Evolutionary conservation across 30 jellyfish, hydroid and myxozoan species (phyloP).

Genomic region (Aurelia aurita complex sp. Pacific): DNA sequence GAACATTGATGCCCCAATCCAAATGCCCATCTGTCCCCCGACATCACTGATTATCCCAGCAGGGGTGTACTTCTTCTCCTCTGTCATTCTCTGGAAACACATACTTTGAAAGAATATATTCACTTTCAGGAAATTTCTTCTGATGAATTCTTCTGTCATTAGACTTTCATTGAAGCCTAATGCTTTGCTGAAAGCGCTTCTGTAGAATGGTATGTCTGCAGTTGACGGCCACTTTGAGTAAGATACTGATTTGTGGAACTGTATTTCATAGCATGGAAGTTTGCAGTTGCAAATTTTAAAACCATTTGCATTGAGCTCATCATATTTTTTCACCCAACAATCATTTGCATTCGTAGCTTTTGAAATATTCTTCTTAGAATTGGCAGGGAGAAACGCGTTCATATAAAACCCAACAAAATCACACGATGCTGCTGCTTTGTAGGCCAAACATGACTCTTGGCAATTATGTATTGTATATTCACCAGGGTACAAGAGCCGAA

Average conservation of each 20-base stretch:
- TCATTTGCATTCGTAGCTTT: neutral
- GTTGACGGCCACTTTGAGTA: slow-evolving; percentile 71
- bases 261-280: slow-evolving; percentile 49
- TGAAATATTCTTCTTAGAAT: neutral
- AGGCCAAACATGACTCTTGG: slow-evolving; percentile 44
- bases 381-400: slow-evolving; percentile 26
- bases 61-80: slow-evolving; percentile 14
- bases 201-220: slow-evolving; percentile 26
- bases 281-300: slow-evolving; percentile 40
- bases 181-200: slow-evolving; percentile 27
- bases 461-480: slow-evolving; percentile 35
- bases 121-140: slow-evolving; percentile 39
- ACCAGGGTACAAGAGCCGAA: slow-evolving; percentile 32
- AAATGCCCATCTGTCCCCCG: slow-evolving; percentile 75
- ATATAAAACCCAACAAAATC: neutral
- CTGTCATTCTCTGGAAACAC: slow-evolving; percentile 24
- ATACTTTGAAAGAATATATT: slow-evolving; percentile 17
- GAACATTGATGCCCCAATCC: slow-evolving; percentile 73
- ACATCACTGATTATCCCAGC: slow-evolving; percentile 31
- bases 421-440: slow-evolving; percentile 12
- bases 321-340: slow-evolving; percentile 7
- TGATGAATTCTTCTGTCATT: slow-evolving; percentile 43
- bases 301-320: neutral
- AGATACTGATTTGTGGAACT: slow-evolving; percentile 24
- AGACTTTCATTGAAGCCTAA: slow-evolving; percentile 13